Evolutionary conservation across 2,888 invertebrate species (phyloP).

Genomic region (Lacanobia wlatinum): DNA sequence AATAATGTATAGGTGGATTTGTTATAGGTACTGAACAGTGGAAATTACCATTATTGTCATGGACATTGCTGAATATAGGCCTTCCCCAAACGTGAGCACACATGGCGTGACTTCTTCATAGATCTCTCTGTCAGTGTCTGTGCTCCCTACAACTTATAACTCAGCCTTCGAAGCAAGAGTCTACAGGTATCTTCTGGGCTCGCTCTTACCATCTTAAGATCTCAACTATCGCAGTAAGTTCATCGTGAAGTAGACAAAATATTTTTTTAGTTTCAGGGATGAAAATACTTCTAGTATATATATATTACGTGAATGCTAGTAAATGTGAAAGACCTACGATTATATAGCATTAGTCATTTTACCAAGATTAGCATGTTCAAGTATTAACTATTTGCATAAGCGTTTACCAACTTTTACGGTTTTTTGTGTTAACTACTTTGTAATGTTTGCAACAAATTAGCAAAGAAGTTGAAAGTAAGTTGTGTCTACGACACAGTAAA

Average conservation of each 20-base stretch:
- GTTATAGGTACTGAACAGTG: not conserved
- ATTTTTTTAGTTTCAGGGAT: not conserved
- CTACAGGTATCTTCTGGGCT: not conserved
- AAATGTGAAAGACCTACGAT: slow-evolving; percentile 21
- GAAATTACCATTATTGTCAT: not conserved
- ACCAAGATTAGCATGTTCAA: slow-evolving; percentile 23
- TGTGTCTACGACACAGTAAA: slow-evolving; percentile 6
- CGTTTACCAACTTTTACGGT: slow-evolving; percentile 45
- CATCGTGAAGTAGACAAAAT: not conserved
- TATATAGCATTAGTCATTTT: slow-evolving; percentile 27
- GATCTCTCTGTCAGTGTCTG: not conserved
- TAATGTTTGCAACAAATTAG: slow-evolving; percentile 47
- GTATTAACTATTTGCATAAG: slow-evolving; percentile 43
- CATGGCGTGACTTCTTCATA: not conserved
- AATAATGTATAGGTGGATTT: slow-evolving; percentile 1
- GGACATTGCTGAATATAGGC: not conserved
- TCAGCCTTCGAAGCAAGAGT: not conserved
- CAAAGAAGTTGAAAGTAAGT: slow-evolving; percentile 38
- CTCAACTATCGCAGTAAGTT: not conserved
- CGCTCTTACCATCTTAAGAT: not conserved
- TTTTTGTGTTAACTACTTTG: slow-evolving; percentile 27
- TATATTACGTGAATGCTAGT: not conserved
- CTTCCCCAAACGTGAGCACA: not conserved
- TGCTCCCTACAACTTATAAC: not conserved
- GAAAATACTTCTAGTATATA: not conserved